phyloP scores from a whole-genome alignment of 2,797 vertebrate genomes.

The Pelodytes ibericus region DNA sequence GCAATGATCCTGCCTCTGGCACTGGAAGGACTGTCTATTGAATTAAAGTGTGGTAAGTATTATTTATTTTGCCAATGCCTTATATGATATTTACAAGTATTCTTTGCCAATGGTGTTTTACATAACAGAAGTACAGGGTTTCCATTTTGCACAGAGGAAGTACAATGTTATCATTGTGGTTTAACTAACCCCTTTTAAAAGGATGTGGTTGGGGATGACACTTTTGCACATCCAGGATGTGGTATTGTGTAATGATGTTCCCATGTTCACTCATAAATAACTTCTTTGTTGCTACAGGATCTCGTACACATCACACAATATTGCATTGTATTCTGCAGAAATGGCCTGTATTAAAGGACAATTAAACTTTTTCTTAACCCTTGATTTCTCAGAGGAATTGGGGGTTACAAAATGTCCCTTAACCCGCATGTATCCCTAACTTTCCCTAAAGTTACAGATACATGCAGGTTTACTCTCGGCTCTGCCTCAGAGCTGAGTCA shows the following conservation, averaged over 20 bases:
- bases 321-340: background rate
- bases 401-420: too few species aligned
- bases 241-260: conserved; percentile 47
- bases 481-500: too few species aligned
- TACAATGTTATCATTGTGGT: conserved; percentile 47
- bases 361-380: too few species aligned
- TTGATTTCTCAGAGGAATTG: too few species aligned
- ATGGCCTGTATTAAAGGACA: background rate
- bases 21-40: background rate
- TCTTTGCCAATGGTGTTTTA: background rate
- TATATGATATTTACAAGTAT: background rate
- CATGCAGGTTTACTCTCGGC: too few species aligned
- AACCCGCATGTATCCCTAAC: too few species aligned
- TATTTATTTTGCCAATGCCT: background rate
- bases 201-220: conserved; percentile 53
- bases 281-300: conserved; percentile 7
- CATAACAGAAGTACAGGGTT: conserved; percentile 15
- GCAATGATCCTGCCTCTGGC: too few species aligned
- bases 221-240: conserved; percentile 50
- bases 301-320: background rate
- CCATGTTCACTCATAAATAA: conserved; percentile 44
- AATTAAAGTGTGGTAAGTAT: background rate
- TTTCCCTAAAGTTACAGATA: too few species aligned
- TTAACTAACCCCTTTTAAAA: conserved; percentile 33
- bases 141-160: conserved; percentile 38